These are phyloP conservation scores for Fukomys damarensis DNA, from an alignment of 2,113 vertebrate species.

Conservation along the genomic window DNA sequence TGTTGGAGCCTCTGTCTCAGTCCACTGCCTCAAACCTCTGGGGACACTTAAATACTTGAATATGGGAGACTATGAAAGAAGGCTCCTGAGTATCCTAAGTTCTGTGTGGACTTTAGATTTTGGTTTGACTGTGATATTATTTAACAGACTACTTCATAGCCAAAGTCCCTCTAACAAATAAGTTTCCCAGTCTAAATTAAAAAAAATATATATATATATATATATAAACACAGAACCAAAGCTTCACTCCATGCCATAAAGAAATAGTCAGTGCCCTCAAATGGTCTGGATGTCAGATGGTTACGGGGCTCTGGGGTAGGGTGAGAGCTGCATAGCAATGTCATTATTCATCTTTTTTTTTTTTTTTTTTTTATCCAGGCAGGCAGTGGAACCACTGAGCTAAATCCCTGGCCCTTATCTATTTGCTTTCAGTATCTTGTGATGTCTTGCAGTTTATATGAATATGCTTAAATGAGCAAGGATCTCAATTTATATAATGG, in stretches of 20 bases:
- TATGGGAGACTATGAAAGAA: neutral
- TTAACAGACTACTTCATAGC: slow-evolving; percentile 14
- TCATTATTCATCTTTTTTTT: too few species aligned
- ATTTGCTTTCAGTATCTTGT: neutral
- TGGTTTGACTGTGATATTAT: slow-evolving; percentile 35
- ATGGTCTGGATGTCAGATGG: neutral
- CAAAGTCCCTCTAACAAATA: slow-evolving; percentile 16
- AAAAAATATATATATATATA: neutral
- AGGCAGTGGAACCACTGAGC: too few species aligned
- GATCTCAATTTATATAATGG: neutral
- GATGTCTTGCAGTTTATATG: neutral
- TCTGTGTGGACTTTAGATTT: slow-evolving; percentile 4
- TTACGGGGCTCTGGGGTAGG: too few species aligned
- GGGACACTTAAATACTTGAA: slow-evolving; percentile 2
- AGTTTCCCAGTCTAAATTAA: neutral
- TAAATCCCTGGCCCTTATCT: too few species aligned
- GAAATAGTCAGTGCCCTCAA: neutral
- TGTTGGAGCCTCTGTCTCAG: neutral
- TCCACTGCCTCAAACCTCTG: neutral
- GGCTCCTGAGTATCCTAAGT: slow-evolving; percentile 8
- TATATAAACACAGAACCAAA: neutral
- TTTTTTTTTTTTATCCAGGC: too few species aligned
- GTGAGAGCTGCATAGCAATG: accelerated
- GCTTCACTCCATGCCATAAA: neutral
- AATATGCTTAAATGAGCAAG: neutral